These are phyloP conservation scores for Cherax destructor DNA, from an alignment of 1,140 invertebrate species.

Conservation along the genomic window DNA sequence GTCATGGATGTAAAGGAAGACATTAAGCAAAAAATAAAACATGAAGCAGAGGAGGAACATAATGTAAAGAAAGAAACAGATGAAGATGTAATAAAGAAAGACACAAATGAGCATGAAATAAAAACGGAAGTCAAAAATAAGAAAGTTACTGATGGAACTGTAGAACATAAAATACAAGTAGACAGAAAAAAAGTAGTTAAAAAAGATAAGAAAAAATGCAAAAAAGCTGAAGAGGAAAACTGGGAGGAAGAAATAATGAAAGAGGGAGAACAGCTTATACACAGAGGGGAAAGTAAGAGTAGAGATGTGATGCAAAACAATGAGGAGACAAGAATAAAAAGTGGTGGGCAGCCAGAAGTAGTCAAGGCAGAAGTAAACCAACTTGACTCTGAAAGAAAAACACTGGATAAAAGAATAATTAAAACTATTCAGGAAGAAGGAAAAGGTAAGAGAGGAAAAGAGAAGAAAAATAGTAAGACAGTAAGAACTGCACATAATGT, in stretches of 20 bases:
- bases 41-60: neutral
- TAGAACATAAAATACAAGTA: neutral
- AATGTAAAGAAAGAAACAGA: neutral
- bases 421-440: neutral
- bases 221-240: neutral
- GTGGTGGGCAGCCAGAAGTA: neutral
- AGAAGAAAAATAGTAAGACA: slow-evolving; percentile 1
- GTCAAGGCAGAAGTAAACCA: neutral
- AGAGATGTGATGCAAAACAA: neutral
- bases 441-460: slow-evolving; percentile 9
- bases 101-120: neutral
- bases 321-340: neutral
- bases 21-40: neutral
- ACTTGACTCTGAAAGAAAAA: neutral
- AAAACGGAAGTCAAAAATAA: neutral
- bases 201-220: neutral
- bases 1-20: neutral
- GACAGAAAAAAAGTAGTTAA: neutral
- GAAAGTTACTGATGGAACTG: neutral
- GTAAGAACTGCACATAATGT: neutral
- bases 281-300: neutral
- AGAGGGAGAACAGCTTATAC: neutral
- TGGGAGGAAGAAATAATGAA: neutral
- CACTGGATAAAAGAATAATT: neutral
- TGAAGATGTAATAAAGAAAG: neutral